A percentile compares a stretch with the other conserved stretches of the same genome.
Conservation (phyloP, 2,113 vertebrate species). For the Vanacampus margaritifer region DNA sequence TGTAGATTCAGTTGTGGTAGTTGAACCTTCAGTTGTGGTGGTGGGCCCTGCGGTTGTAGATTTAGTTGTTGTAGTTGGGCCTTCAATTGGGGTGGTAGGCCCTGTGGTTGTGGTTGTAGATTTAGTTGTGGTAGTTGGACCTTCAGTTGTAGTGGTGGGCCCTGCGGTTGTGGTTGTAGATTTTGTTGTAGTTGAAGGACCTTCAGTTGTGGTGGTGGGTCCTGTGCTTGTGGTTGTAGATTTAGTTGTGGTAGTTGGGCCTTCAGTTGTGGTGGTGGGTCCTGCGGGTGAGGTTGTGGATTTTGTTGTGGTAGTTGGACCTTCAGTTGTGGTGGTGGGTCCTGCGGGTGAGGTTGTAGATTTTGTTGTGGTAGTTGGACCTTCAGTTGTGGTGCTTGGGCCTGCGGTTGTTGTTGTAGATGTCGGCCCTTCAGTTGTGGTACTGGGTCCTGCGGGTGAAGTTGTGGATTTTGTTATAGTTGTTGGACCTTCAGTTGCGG, state of each 20-base stretch:
- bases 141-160: background rate
- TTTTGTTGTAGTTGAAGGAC: background rate
- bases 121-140: background rate
- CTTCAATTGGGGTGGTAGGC: background rate
- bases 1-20: background rate
- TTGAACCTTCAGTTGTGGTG: background rate
- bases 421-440: background rate
- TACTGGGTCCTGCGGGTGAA: background rate
- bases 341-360: background rate
- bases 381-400: background rate
- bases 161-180: background rate
- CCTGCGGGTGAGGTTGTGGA: background rate
- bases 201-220: background rate
- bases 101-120: background rate
- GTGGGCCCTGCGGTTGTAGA: background rate
- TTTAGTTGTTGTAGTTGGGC: background rate
- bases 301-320: background rate
- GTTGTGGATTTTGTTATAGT: background rate
- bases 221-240: background rate
- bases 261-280: background rate
- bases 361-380: background rate
- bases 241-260: background rate
- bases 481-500: background rate
- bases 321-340: background rate
- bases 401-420: background rate